Evolutionary conservation across 2,113 vertebrate genomes (phyloP).

Genomic region (Poecile atricapillus): DNA sequence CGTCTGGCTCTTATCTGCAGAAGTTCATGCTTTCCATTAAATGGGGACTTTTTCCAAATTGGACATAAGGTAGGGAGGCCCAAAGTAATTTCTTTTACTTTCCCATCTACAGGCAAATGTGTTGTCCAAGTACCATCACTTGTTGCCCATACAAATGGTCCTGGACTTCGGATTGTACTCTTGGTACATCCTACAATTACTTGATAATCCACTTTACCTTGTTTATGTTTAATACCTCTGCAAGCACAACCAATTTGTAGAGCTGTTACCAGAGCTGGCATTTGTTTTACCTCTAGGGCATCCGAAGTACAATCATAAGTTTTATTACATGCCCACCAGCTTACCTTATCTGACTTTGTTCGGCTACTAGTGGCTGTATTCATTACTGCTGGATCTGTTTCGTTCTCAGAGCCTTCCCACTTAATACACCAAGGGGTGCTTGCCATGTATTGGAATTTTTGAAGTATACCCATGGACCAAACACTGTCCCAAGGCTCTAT

Average conservation of each 20-base stretch:
- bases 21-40: background rate
- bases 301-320: too few relatives aligned
- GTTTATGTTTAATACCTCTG: background rate
- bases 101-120: background rate
- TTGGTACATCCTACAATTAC: background rate
- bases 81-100: background rate
- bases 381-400: background rate
- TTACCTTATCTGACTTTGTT: too few relatives aligned
- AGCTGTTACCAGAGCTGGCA: too few relatives aligned
- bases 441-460: background rate
- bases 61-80: background rate
- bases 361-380: background rate
- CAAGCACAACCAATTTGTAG: background rate
- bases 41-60: background rate
- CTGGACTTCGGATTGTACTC: background rate
- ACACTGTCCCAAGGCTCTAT: background rate
- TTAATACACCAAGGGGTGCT: background rate
- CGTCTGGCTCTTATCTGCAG: background rate
- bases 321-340: too few relatives aligned
- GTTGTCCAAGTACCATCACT: background rate
- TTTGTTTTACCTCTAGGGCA: too few relatives aligned
- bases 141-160: background rate
- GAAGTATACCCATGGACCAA: background rate
- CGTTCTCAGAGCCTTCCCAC: background rate
- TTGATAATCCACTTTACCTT: background rate